phyloP scores from a whole-genome alignment of 2,888 invertebrate species.

The Adineta ricciae region DNA sequence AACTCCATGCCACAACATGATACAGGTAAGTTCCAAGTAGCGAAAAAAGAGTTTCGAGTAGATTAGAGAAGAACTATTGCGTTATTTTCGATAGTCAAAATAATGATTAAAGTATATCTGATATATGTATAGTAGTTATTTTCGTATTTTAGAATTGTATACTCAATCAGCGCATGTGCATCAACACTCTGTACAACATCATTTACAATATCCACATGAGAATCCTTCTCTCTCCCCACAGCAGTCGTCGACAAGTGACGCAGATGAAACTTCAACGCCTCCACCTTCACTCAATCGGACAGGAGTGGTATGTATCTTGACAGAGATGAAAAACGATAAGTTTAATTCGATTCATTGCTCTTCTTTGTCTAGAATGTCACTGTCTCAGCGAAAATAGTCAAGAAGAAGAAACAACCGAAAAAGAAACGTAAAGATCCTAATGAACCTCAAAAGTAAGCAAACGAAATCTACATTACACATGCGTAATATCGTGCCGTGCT shows the following conservation, averaged over 20 bases:
- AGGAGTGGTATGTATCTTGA: not conserved
- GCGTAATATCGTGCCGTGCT: conserved; percentile 26
- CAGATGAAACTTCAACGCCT: not conserved
- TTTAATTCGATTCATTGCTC: not conserved
- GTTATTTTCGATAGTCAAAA: too few relatives aligned
- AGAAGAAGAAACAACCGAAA: conserved; percentile 61
- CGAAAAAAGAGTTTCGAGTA: too few relatives aligned
- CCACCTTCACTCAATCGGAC: not conserved
- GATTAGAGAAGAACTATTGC: too few relatives aligned
- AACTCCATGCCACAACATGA: not conserved
- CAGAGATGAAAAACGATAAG: not conserved
- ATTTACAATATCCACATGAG: conserved; percentile 1
- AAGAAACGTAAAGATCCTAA: conserved; percentile 88
- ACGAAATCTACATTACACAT: conserved; percentile 28
- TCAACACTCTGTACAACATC: not conserved
- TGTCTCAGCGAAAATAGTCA: conserved; percentile 33
- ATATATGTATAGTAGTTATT: too few relatives aligned
- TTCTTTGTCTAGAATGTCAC: not conserved
- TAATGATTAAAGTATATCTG: too few relatives aligned
- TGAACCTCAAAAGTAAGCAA: conserved; percentile 81
- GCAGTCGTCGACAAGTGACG: conserved; percentile 3
- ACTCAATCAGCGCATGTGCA: not conserved
- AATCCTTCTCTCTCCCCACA: conserved; percentile 7
- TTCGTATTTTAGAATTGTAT: not conserved
- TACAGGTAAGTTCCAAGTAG: not conserved